phyloP scores from a whole-genome alignment of 92 coral and sea anemone genomes.

The Actinostola sp. region DNA sequence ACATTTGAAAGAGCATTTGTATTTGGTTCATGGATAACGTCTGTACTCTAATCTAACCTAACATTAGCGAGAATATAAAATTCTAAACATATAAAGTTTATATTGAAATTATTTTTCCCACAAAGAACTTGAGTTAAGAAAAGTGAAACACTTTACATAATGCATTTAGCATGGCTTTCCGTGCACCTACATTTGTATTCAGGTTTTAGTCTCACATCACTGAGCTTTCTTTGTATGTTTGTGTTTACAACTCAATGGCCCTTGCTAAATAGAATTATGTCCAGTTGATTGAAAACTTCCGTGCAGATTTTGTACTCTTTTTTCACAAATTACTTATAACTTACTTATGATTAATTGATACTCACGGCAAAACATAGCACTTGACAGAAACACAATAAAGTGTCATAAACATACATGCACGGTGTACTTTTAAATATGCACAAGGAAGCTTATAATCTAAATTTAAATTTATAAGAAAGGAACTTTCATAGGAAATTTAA shows the following conservation, averaged over 20 bases:
- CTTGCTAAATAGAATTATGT: background rate
- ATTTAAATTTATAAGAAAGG: too few relatives aligned
- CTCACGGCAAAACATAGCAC: background rate
- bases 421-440: too few relatives aligned
- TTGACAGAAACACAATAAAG: background rate
- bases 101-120: too few relatives aligned
- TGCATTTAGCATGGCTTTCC: background rate
- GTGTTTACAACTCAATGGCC: background rate
- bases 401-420: background rate
- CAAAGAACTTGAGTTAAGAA: too few relatives aligned
- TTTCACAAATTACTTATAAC: background rate
- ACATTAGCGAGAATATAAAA: too few relatives aligned
- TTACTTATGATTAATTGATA: background rate
- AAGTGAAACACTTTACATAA: too few relatives aligned
- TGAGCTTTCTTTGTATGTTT: slow-evolving; percentile 4
- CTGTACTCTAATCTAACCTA: too few relatives aligned
- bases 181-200: background rate
- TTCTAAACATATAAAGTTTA: too few relatives aligned
- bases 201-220: background rate
- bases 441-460: background rate
- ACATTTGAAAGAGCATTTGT: too few relatives aligned
- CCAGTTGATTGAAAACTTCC: background rate
- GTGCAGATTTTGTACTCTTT: background rate
- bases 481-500: too few relatives aligned
- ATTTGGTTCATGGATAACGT: too few relatives aligned